These are phyloP conservation scores for Athalia circularis DNA, from an alignment of 2,888 invertebrate species.

Conservation along the genomic window DNA sequence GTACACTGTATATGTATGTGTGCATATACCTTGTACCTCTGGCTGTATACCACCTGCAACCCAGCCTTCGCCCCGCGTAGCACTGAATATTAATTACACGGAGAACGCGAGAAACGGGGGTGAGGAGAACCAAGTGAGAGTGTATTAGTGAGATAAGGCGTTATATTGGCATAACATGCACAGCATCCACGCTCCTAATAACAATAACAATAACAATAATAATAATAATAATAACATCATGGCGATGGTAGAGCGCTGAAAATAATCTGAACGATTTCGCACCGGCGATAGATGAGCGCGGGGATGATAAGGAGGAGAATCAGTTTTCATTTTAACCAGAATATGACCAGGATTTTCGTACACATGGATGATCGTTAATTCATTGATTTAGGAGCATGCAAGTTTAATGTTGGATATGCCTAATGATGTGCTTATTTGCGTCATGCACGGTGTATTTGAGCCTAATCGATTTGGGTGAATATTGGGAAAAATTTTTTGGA, in stretches of 20 bases:
- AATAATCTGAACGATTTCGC: no score
- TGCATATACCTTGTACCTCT: not conserved
- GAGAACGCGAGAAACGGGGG: not conserved
- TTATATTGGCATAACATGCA: not conserved
- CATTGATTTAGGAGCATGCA: no score
- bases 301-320: conserved; percentile 2
- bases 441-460: no score
- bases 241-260: not conserved
- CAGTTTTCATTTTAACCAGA: conserved; percentile 10
- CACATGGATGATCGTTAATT: no score
- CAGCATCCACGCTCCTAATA: conserved; percentile 9
- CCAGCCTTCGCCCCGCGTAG: not conserved
- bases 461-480: no score
- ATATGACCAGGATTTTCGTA: no score
- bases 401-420: no score
- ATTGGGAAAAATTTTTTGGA: no score
- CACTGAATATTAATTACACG: conserved; percentile 30
- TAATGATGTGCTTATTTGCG: no score
- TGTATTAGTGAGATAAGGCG: conserved; percentile 13
- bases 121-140: not conserved
- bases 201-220: not conserved
- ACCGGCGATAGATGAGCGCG: not conserved
- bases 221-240: conserved; percentile 6
- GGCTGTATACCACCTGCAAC: not conserved
- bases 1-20: not conserved